Evolutionary conservation across 2,113 vertebrate genomes (phyloP).

Genomic region (Galemys pyrenaicus): DNA sequence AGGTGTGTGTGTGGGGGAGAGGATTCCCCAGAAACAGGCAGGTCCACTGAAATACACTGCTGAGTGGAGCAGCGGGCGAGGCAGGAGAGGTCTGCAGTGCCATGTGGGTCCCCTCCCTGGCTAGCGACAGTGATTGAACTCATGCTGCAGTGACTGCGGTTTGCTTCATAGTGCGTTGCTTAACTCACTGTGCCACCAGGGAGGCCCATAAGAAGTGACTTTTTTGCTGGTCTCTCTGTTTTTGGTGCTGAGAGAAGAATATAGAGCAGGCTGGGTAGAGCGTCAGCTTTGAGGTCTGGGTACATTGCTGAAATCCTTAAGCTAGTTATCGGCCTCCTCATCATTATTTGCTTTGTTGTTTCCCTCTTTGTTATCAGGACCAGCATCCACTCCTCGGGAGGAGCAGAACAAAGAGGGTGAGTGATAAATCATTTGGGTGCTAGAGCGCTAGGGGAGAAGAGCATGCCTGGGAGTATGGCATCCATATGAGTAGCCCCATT

Average conservation of each 20-base stretch:
- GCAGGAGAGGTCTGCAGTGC: too few species aligned
- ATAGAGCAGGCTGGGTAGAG: not conserved
- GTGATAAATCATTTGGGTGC: not conserved
- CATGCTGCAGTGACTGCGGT: too few species aligned
- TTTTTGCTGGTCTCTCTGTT: not conserved
- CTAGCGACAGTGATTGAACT: too few species aligned
- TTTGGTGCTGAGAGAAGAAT: conserved; percentile 6
- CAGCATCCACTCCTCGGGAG: conserved; percentile 42
- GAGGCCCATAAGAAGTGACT: too few species aligned
- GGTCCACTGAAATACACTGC: too few species aligned
- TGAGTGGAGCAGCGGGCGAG: too few species aligned
- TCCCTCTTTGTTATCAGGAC: conserved; percentile 54
- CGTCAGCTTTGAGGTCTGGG: not conserved
- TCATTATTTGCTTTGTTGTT: not conserved
- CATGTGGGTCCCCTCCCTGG: too few species aligned
- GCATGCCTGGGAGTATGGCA: not conserved
- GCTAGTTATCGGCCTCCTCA: not conserved
- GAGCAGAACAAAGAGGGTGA: conserved; percentile 77
- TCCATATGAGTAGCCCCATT: accelerated
- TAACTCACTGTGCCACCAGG: too few species aligned
- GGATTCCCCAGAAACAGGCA: too few species aligned
- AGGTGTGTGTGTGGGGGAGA: too few species aligned
- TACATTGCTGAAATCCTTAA: not conserved
- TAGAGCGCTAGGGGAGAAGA: not conserved
- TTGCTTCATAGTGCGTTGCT: too few species aligned